Evolutionary conservation across 2,888 invertebrate genomes (phyloP), one percentile per base, ranked within the genome.

Genomic region (Hylaea fasciaria): DNA sequence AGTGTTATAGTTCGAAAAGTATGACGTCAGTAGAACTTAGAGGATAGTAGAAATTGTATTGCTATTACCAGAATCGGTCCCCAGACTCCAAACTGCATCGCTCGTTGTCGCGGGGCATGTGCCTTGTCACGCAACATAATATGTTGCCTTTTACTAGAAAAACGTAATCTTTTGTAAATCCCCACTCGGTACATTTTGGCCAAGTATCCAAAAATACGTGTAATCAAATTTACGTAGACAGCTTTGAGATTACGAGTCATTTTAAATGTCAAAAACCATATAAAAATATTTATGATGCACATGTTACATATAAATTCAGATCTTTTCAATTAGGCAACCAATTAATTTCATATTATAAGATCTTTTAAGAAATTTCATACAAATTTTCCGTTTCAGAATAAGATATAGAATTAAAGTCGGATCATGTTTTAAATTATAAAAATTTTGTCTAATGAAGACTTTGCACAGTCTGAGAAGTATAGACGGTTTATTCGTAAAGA

Each of bases 321-420:
- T 51, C 51, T 41, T 14, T 17, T 7, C n/a, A 29, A 50, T 29
- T 43, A 51, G 43, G 51, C 51, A 51, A 39, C 35, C 47, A 47
- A 16, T 22, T 44, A 41, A 4, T 41, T 8, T 41, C 14, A 9
- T 14, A 41, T 41, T 41, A 41, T 5, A 37, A 13, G 9, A 41
- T 41, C 41, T 14, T 16, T 3, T 7, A 29, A 37, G 12, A 3
- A n/a, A 37, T 37, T 37, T 11, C 37, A 37, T n/a, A 37, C 12
- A 12, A n/a, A n/a, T 3, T 37, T n/a, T 2, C 37, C n/a, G 37
- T 12, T 37, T 12, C 37, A 12, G 4, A 3, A 35, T 11, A 35
- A 12, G n/a, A 1, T n/a, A 37, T n/a, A 1, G n/a, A 35, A 47
- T 0, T 10, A 29, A 45, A 45, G 13, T 45, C 13, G 29, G 28